phyloP scores from a whole-genome alignment of 2,888 invertebrate species.

The Clunio marinus region DNA sequence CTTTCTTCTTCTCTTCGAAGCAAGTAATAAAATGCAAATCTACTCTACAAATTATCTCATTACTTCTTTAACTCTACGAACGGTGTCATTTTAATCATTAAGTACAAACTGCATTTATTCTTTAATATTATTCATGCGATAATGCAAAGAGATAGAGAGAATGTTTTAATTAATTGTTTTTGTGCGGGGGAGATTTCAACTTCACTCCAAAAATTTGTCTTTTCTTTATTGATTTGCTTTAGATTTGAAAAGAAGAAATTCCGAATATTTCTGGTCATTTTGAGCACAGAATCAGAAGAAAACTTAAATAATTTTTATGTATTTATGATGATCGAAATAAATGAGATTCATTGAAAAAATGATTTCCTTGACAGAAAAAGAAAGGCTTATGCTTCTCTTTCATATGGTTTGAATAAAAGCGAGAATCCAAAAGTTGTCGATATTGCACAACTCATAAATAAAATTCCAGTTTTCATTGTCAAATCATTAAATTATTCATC shows the following conservation, averaged over 20 bases:
- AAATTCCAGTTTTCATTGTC: not conserved
- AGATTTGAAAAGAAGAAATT: too few species aligned
- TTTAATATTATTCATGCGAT: not conserved
- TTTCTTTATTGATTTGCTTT: too few species aligned
- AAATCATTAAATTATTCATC: constrained; percentile 1
- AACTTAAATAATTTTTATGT: too few species aligned
- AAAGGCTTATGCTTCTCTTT: not conserved
- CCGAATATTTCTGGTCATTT: too few species aligned
- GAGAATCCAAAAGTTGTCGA: not conserved
- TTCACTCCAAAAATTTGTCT: too few species aligned
- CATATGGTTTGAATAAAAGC: not conserved
- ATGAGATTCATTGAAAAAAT: too few species aligned
- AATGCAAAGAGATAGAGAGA: too few species aligned
- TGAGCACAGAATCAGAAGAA: too few species aligned
- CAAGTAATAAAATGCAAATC: not conserved
- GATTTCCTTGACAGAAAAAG: too few species aligned
- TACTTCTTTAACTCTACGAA: constrained; percentile 2
- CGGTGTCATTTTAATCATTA: not conserved
- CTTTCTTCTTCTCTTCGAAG: too few species aligned
- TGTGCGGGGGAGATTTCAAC: too few species aligned
- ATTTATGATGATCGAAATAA: too few species aligned
- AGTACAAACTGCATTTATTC: constrained; percentile 11
- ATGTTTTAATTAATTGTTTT: not conserved
- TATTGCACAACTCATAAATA: not conserved
- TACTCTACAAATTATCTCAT: not conserved